Conservation (phyloP, 2,797 vertebrate genomes). For the Ctenopoma kingsleyae region DNA sequence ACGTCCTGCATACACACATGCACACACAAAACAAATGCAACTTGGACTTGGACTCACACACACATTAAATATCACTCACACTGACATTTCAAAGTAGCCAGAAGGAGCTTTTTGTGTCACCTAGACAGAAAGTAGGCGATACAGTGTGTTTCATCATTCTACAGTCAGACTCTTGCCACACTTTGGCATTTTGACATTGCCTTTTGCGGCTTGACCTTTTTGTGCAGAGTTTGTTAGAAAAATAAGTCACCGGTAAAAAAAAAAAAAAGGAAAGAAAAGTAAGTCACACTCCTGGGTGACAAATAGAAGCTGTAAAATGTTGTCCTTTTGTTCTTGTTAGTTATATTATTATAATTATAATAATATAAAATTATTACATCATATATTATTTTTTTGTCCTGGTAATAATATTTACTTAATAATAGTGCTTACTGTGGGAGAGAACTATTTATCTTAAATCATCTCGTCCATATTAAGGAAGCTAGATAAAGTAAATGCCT, state of each 20-base stretch:
- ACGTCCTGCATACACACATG: background rate
- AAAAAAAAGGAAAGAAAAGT: too few species aligned
- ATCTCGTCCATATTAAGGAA: background rate
- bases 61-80: slow-evolving; percentile 12
- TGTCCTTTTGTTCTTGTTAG: slow-evolving; percentile 2
- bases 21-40: background rate
- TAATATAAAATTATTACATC: too few species aligned
- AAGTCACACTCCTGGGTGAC: background rate
- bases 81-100: slow-evolving; percentile 25
- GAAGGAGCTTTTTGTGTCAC: slow-evolving; percentile 35
- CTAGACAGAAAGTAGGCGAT: slow-evolving; percentile 17
- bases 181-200: slow-evolving; percentile 42
- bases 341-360: too few species aligned
- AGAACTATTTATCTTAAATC: background rate
- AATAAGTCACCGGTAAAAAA: background rate
- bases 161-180: slow-evolving; percentile 21
- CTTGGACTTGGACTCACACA: background rate
- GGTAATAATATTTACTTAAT: background rate
- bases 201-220: slow-evolving; percentile 51
- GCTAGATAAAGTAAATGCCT: background rate
- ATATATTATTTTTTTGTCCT: too few species aligned
- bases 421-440: background rate
- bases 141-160: slow-evolving; percentile 35
- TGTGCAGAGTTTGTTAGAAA: slow-evolving; percentile 12
- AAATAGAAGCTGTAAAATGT: slow-evolving; percentile 11